phyloP scores from a whole-genome alignment of 2,113 vertebrate genomes.

The Sceloporus undulatus region DNA sequence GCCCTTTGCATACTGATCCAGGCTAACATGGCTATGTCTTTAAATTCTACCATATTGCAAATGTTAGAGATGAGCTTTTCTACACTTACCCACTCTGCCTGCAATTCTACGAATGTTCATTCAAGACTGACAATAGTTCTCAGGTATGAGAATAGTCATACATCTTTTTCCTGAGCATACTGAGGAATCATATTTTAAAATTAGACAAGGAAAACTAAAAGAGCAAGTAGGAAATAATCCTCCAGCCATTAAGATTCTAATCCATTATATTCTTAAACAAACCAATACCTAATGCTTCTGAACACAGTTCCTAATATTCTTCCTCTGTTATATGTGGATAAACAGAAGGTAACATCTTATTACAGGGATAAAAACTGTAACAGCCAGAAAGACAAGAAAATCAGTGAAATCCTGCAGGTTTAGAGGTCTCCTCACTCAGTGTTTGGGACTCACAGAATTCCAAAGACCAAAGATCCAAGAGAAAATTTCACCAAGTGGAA shows the following conservation, averaged over 20 bases:
- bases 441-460: conserved; percentile 56
- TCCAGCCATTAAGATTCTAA: accelerated
- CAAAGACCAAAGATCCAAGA: conserved; percentile 56
- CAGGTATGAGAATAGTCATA: too few species aligned
- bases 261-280: accelerated
- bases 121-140: not conserved
- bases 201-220: too few species aligned
- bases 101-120: not conserved
- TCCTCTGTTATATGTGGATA: conserved; percentile 24
- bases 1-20: too few species aligned
- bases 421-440: conserved; percentile 54
- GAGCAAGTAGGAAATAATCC: too few species aligned
- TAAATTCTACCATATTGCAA: too few species aligned
- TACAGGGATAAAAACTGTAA: conserved; percentile 34
- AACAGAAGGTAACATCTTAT: conserved; percentile 1
- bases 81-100: not conserved
- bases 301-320: not conserved
- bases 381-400: not conserved
- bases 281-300: not conserved
- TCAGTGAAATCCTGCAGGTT: conserved; percentile 25
- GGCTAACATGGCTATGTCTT: too few species aligned
- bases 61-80: too few species aligned
- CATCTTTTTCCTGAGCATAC: too few species aligned
- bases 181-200: too few species aligned
- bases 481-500: conserved; percentile 66